These are phyloP conservation scores for Hylyphantes graminicola DNA, from an alignment of 1,140 invertebrate genomes.

Conservation along the genomic window DNA sequence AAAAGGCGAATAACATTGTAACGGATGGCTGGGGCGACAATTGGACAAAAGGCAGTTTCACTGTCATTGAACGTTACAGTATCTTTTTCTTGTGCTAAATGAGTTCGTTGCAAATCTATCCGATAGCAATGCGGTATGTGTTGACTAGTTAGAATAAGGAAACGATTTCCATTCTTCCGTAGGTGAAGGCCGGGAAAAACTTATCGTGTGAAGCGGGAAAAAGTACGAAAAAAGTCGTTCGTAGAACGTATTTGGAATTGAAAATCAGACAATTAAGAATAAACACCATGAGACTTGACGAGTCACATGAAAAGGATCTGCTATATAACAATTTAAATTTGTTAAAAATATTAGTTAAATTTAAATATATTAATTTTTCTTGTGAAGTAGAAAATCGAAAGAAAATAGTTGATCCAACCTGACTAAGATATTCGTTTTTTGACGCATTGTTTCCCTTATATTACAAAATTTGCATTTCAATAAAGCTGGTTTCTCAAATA, in stretches of 20 bases:
- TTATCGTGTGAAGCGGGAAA: neutral
- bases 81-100: too few relatives aligned
- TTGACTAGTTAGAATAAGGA: slow-evolving; percentile 5
- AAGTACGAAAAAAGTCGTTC: neutral
- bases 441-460: neutral
- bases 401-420: neutral
- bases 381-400: neutral
- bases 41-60: neutral
- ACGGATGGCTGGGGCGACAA: slow-evolving; percentile 7
- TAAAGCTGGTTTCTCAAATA: too few relatives aligned
- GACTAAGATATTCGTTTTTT: too few relatives aligned
- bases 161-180: slow-evolving; percentile 1
- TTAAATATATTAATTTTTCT: neutral
- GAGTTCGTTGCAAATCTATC: too few relatives aligned
- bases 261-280: too few relatives aligned
- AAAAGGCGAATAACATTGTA: slow-evolving; percentile 38
- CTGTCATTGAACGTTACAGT: neutral
- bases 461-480: neutral
- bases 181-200: slow-evolving; percentile 23
- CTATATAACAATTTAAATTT: too few relatives aligned
- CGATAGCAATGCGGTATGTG: too few relatives aligned
- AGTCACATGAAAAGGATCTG: too few relatives aligned
- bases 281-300: neutral
- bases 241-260: too few relatives aligned
- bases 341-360: too few relatives aligned